Conservation (phyloP, 2,797 vertebrate genomes). For the Chaetophractus vellerosus region DNA sequence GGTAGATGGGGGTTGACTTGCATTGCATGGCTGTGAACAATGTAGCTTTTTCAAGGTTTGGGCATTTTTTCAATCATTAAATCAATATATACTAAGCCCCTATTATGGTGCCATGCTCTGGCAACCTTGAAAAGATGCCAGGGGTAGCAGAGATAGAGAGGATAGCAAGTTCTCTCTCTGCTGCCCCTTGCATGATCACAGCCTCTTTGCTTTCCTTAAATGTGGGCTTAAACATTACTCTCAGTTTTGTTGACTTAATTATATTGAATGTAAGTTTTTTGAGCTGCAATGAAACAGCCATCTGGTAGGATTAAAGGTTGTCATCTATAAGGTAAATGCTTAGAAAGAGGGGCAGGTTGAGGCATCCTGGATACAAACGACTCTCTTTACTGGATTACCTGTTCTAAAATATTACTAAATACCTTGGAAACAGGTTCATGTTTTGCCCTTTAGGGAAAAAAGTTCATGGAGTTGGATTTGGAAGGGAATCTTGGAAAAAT, state of each 20-base stretch:
- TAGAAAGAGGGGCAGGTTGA: constrained; percentile 66
- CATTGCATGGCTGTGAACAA: background rate
- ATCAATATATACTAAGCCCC: constrained; percentile 15
- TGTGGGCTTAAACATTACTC: constrained; percentile 28
- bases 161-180: background rate
- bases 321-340: constrained; percentile 56
- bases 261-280: constrained; percentile 58
- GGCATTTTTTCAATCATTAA: background rate
- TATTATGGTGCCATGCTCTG: background rate
- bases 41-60: background rate
- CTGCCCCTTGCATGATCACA: background rate
- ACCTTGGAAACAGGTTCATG: constrained; percentile 76
- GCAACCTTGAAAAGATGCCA: constrained; percentile 55
- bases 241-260: constrained; percentile 3
- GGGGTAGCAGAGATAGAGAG: background rate
- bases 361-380: constrained; percentile 2
- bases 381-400: constrained; percentile 71
- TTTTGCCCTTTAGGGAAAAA: constrained; percentile 79
- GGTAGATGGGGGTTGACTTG: background rate
- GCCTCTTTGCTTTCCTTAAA: background rate
- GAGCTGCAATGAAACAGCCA: constrained; percentile 47
- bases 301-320: constrained; percentile 67
- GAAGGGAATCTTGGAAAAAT: constrained; percentile 81
- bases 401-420: constrained; percentile 80
- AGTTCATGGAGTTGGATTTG: constrained; percentile 76